Evolutionary conservation across 2,888 invertebrate species (phyloP).

Genomic region (Orchesellides sinensis): DNA sequence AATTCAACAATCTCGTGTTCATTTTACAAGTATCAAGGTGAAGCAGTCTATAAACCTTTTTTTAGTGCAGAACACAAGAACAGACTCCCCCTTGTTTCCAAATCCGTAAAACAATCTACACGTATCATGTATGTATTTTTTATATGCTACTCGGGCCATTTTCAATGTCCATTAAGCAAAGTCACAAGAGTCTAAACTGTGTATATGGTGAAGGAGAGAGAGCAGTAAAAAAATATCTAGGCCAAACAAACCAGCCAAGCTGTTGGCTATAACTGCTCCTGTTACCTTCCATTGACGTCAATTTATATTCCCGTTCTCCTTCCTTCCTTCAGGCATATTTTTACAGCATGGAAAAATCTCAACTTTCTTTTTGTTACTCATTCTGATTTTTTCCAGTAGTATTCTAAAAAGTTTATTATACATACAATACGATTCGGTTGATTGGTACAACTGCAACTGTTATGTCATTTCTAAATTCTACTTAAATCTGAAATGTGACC

Average conservation of each 20-base stretch:
- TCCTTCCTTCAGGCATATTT: slow-evolving; percentile 60
- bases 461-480: no score
- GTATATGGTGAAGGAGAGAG: neutral
- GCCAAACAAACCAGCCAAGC: slow-evolving; percentile 48
- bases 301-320: slow-evolving; percentile 60
- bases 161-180: no score
- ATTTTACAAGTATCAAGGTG: slow-evolving; percentile 61
- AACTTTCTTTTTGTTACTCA: slow-evolving; percentile 3
- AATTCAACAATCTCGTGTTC: slow-evolving; percentile 46
- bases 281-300: slow-evolving; percentile 61
- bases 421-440: no score
- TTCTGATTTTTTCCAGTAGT: no score
- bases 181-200: no score
- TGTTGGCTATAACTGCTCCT: slow-evolving; percentile 51
- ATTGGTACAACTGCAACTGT: no score
- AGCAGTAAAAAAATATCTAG: slow-evolving; percentile 48
- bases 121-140: no score
- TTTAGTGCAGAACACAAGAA: neutral
- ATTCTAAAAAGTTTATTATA: no score
- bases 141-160: no score
- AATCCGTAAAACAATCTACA: slow-evolving; percentile 39
- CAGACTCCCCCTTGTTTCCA: neutral
- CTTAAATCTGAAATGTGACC: no score
- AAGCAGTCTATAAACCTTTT: slow-evolving; percentile 55
- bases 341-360: slow-evolving; percentile 24